phyloP scores from a whole-genome alignment of 2,113 vertebrate genomes.

The Dendrocopos noguchii region DNA sequence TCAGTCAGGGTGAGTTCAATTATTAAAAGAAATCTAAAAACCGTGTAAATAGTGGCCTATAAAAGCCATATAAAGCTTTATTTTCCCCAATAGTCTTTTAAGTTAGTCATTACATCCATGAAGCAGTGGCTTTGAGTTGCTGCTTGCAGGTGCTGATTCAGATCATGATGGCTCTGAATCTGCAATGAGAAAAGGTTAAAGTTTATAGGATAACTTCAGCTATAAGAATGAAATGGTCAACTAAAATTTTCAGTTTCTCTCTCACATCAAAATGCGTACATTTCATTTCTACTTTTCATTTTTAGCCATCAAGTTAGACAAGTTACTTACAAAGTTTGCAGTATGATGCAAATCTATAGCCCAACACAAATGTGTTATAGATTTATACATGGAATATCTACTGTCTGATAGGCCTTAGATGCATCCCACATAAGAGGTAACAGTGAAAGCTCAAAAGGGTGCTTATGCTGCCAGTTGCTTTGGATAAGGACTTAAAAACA shows the following conservation, averaged over 20 bases:
- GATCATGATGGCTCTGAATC: conserved; percentile 2
- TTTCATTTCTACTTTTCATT: not conserved
- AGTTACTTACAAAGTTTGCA: not conserved
- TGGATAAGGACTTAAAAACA: too few relatives aligned
- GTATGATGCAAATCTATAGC: not conserved
- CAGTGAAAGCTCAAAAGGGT: not conserved
- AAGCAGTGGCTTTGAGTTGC: not conserved
- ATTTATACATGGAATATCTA: not conserved
- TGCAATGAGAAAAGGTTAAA: not conserved
- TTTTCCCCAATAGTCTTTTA: not conserved
- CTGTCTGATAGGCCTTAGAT: not conserved
- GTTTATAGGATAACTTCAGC: not conserved
- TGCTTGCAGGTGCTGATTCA: conserved; percentile 7
- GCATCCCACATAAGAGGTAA: not conserved
- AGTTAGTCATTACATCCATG: not conserved
- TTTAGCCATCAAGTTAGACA: not conserved
- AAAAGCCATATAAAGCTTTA: not conserved
- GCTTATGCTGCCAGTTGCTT: not conserved
- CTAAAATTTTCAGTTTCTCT: not conserved
- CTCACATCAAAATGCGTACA: not conserved
- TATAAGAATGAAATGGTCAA: not conserved
- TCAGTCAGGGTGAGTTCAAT: not conserved
- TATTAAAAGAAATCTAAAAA: not conserved
- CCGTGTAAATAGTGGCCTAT: not conserved
- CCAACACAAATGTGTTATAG: not conserved